Conservation (phyloP, 1,140 invertebrate species). For the Lutraria rhynchaena region DNA sequence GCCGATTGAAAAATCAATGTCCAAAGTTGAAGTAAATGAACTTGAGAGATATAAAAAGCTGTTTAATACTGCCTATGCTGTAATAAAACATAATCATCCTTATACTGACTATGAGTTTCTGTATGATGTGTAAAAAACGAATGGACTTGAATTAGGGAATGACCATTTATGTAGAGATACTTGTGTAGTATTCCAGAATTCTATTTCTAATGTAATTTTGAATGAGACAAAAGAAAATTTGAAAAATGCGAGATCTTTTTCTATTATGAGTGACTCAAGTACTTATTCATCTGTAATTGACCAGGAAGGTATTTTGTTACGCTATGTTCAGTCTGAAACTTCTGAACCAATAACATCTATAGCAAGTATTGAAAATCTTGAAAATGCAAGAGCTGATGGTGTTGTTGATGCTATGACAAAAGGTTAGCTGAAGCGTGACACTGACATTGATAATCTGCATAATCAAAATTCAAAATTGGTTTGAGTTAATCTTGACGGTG, state of each 20-base stretch:
- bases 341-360: not conserved
- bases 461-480: too few relatives aligned
- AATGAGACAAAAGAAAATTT: not conserved
- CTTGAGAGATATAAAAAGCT: conserved; percentile 9
- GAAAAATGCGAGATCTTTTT: not conserved
- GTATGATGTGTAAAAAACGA: conserved; percentile 9
- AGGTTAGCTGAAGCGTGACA: too few relatives aligned
- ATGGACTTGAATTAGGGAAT: conserved; percentile 3
- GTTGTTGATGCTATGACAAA: not conserved
- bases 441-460: too few relatives aligned
- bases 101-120: conserved; percentile 7
- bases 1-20: not conserved
- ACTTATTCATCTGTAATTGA: conserved; percentile 7
- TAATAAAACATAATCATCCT: conserved; percentile 12
- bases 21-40: too few relatives aligned
- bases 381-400: not conserved
- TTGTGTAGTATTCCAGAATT: conserved; percentile 5
- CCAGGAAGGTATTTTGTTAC: conserved; percentile 13
- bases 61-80: conserved; percentile 32
- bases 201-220: conserved; percentile 5
- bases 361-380: not conserved
- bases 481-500: not conserved
- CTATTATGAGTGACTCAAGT: too few relatives aligned
- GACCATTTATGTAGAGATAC: conserved; percentile 7
- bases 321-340: conserved; percentile 11